These are phyloP conservation scores for Pyrrhosoma nymphula DNA, from an alignment of 2,888 invertebrate species.

Conservation along the genomic window DNA sequence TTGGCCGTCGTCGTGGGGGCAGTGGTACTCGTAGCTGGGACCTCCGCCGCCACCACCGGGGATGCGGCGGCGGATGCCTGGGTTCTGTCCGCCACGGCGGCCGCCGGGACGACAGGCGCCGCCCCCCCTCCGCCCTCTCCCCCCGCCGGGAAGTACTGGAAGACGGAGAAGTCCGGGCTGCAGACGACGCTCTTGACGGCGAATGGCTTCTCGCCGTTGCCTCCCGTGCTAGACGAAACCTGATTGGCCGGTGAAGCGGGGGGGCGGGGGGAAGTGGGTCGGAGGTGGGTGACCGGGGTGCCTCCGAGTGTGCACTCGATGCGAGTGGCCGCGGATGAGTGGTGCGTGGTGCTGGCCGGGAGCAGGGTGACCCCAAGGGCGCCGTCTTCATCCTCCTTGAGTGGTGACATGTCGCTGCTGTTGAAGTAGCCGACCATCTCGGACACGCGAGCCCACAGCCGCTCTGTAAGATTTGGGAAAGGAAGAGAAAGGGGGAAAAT, in stretches of 20 bases:
- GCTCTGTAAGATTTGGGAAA: constrained; percentile 76
- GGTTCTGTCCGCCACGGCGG: constrained; percentile 72
- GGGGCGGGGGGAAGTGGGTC: constrained; percentile 1
- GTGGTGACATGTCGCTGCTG: constrained; percentile 72
- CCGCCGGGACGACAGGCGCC: constrained; percentile 69
- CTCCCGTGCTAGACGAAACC: constrained; percentile 66
- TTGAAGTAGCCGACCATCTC: constrained; percentile 81
- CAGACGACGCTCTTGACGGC: constrained; percentile 81
- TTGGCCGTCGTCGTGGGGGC: constrained; percentile 69
- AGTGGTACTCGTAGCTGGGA: constrained; percentile 33
- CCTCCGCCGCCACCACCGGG: constrained; percentile 45
- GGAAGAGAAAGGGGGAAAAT: constrained; percentile 71
- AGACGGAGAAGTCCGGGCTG: constrained; percentile 81
- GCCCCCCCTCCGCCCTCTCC: constrained; percentile 73
- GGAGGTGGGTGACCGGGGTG: constrained; percentile 71
- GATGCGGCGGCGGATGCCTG: constrained; percentile 73
- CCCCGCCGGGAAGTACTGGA: constrained; percentile 73
- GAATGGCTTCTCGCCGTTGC: constrained; percentile 72
- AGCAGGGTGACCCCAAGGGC: constrained; percentile 75
- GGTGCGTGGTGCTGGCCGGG: constrained; percentile 76
- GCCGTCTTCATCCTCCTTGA: constrained; percentile 72
- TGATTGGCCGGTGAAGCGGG: not conserved
- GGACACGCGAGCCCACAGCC: constrained; percentile 77
- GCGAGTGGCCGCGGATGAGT: constrained; percentile 73
- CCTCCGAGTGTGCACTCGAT: constrained; percentile 74